phyloP scores from a whole-genome alignment of 2,888 invertebrate genomes.

The Xanthorhoe designata region DNA sequence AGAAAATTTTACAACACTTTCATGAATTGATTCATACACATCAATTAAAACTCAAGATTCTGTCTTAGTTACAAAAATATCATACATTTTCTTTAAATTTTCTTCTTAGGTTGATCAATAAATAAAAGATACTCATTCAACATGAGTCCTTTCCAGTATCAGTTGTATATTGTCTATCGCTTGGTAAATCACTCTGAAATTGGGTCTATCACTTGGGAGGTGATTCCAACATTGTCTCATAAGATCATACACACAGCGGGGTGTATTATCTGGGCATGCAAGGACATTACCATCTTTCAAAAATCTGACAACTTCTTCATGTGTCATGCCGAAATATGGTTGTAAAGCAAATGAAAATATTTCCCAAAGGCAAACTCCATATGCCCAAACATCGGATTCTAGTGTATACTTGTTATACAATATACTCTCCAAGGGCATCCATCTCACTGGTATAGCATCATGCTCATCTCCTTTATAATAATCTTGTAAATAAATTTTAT shows the following conservation, averaged over 20 bases:
- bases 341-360: constrained; percentile 98
- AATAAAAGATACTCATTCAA: constrained; percentile 57
- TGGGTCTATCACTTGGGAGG: constrained; percentile 93
- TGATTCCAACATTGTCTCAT: constrained; percentile 98
- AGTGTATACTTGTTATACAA: constrained; percentile 98
- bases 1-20: constrained; percentile 17
- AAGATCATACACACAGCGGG: constrained; percentile 93
- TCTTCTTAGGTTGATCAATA: constrained; percentile 3
- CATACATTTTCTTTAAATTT: constrained; percentile 30
- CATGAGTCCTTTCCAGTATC: constrained; percentile 78
- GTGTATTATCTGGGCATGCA: constrained; percentile 95
- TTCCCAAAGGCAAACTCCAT: constrained; percentile 98
- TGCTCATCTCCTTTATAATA: constrained; percentile 98
- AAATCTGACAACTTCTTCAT: constrained; percentile 98
- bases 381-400: constrained; percentile 99
- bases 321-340: constrained; percentile 98
- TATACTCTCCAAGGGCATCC: constrained; percentile 99
- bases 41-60: constrained; percentile 14
- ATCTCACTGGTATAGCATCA: constrained; percentile 98
- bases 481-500: constrained; percentile 97
- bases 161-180: constrained; percentile 89
- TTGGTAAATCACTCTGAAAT: constrained; percentile 93
- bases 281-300: constrained; percentile 97
- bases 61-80: constrained; percentile 45
- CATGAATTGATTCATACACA: constrained; percentile 15